A percentile compares a stretch with the other conserved stretches of the same genome.
These are phyloP conservation scores for Brachyrhaphis roseni DNA, from an alignment of 2,797 vertebrate genomes.

Conservation along the genomic window DNA sequence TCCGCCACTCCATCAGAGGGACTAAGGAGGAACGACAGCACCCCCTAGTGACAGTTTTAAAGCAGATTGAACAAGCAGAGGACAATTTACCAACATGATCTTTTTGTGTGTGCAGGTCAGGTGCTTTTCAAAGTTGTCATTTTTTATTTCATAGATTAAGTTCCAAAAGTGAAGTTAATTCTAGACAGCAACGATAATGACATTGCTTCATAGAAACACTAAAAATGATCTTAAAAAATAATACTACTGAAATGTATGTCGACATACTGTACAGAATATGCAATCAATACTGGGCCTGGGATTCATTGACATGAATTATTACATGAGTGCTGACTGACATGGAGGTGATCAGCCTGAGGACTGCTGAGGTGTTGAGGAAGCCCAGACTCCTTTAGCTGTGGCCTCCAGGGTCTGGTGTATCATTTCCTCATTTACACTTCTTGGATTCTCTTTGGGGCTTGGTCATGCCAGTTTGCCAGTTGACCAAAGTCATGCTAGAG, in stretches of 20 bases:
- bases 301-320: not conserved
- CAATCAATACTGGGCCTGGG: not conserved
- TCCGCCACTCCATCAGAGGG: not conserved
- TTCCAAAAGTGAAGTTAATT: not conserved
- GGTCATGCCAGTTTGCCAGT: not conserved
- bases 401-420: not conserved
- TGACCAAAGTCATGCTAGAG: not conserved
- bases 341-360: not conserved
- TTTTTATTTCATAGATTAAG: not conserved
- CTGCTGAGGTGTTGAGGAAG: not conserved
- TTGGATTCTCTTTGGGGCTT: not conserved
- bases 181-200: not conserved
- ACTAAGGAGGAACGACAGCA: slow-evolving; percentile 67
- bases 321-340: not conserved
- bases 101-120: not conserved
- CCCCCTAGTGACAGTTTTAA: slow-evolving; percentile 64
- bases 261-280: not conserved
- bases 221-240: not conserved
- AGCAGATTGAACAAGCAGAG: slow-evolving; percentile 13
- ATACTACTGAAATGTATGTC: not conserved
- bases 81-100: not conserved
- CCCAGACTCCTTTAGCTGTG: not conserved
- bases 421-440: not conserved
- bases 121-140: not conserved
- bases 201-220: not conserved